A percentile compares a stretch with the other conserved stretches of the same genome.
Evolutionary conservation across 1,140 invertebrate genomes (phyloP).

Genomic region (Leptinotarsa undecemlineata): DNA sequence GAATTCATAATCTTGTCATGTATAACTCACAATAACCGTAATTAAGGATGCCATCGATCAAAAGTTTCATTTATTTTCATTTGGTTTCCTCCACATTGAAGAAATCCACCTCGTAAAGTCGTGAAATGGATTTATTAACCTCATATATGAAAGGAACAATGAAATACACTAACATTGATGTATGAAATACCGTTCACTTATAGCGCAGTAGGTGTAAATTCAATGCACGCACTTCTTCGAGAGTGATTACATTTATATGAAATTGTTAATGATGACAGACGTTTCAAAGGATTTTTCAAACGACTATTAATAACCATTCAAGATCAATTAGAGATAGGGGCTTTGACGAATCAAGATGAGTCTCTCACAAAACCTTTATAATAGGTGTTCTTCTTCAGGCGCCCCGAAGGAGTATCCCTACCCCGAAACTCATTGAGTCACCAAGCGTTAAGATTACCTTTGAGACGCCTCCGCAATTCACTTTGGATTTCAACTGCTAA

Average conservation of each 20-base stretch:
- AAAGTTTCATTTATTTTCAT: constrained; percentile 11
- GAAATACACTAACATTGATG: constrained; percentile 8
- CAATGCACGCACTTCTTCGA: background rate
- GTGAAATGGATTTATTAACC: constrained; percentile 18
- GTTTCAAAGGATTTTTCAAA: background rate
- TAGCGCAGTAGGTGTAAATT: constrained; percentile 1
- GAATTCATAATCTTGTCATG: background rate
- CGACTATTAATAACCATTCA: too few relatives aligned
- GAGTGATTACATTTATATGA: constrained; percentile 1
- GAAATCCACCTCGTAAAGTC: constrained; percentile 19
- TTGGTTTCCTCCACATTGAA: constrained; percentile 16
- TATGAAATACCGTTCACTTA: background rate
- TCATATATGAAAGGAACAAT: constrained; percentile 16
- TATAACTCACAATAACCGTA: background rate
- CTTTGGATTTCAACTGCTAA: too few relatives aligned
- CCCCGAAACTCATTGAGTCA: too few relatives aligned
- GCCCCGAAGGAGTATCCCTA: too few relatives aligned
- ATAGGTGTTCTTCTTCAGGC: too few relatives aligned
- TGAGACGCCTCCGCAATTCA: too few relatives aligned
- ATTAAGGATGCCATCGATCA: constrained; percentile 21
- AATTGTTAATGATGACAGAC: background rate
- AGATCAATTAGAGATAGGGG: too few relatives aligned
- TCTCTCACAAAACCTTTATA: too few relatives aligned
- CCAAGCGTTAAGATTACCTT: too few relatives aligned
- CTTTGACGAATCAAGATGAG: too few relatives aligned